Conservation (phyloP, 2,113 vertebrate species). For the Turnix velox region DNA sequence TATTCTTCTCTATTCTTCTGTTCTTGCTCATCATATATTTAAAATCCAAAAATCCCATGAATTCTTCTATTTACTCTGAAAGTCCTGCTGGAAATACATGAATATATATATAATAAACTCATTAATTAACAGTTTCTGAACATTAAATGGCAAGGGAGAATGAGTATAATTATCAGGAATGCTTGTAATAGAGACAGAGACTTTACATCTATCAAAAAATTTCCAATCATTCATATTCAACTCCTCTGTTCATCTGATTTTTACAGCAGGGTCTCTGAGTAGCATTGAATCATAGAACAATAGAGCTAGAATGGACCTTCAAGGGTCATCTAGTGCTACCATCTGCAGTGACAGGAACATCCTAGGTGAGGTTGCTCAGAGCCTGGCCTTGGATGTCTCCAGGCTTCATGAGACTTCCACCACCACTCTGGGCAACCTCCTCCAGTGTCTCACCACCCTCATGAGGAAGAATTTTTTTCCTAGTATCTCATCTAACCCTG, state of each 20-base stretch:
- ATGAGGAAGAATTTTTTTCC: no score
- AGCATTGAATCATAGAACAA: no score
- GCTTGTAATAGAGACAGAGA: background rate
- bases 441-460: no score
- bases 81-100: background rate
- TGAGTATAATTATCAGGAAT: background rate
- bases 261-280: background rate
- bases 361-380: no score
- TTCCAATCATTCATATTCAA: background rate
- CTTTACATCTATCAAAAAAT: background rate
- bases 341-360: no score
- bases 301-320: no score
- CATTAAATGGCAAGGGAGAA: background rate
- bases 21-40: background rate
- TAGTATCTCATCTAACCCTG: no score
- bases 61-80: background rate
- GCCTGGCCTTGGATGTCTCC: no score
- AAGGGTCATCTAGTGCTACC: no score
- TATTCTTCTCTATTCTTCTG: background rate
- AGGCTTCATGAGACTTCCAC: no score
- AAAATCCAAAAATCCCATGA: background rate
- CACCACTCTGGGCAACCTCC: no score
- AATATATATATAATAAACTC: background rate
- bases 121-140: background rate
- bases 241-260: background rate